Evolutionary conservation across 2,113 vertebrate genomes (phyloP).

Genomic region (Climacteris rufus): DNA sequence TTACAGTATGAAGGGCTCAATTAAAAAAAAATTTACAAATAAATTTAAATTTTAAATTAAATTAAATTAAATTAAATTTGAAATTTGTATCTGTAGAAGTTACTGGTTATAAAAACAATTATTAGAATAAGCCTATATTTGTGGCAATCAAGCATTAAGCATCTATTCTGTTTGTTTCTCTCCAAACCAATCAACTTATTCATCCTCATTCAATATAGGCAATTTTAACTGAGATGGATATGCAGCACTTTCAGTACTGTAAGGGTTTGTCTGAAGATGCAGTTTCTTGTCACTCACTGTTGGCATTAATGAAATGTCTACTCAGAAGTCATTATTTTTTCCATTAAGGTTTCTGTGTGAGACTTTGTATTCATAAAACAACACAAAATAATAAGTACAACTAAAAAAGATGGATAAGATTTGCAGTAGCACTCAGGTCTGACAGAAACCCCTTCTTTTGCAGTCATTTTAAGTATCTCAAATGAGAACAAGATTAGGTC

Average conservation of each 20-base stretch:
- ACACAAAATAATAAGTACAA: background rate
- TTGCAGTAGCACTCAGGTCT: background rate
- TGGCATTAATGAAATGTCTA: background rate
- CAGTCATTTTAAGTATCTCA: background rate
- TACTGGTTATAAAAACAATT: background rate
- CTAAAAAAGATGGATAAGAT: background rate
- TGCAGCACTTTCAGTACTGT: background rate
- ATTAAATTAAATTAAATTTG: background rate
- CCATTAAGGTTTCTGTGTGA: background rate
- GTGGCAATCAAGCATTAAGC: background rate
- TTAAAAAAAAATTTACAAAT: background rate
- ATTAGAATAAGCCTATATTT: background rate
- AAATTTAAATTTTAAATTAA: background rate
- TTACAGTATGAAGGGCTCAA: background rate
- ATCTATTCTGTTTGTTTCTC: background rate
- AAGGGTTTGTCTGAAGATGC: background rate
- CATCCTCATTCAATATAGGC: background rate
- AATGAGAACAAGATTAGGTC: background rate
- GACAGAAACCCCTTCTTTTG: background rate
- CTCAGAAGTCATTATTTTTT: background rate
- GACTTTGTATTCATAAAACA: background rate
- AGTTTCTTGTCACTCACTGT: background rate
- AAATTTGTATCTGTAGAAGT: background rate
- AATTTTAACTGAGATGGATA: background rate
- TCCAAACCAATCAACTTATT: background rate